Base-by-base conservation (phyloP, 2,113 vertebrate species). In the Aspiorhynchus laticeps region DNA sequence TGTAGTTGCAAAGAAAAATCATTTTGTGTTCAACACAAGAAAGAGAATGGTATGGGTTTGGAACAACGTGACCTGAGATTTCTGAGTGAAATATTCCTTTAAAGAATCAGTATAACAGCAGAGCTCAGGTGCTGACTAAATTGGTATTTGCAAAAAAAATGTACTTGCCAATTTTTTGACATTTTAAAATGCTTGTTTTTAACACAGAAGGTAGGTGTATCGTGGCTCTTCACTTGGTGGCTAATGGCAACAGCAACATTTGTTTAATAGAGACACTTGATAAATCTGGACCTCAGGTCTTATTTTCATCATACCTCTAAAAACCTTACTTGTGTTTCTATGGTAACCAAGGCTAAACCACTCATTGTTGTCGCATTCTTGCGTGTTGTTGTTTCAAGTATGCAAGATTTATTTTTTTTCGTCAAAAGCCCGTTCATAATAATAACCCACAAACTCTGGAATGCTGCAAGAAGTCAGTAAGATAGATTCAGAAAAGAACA, bases 301-400 rank as follows among this genome's bases (percentile, higher is more conserved):
- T 74, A 59, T 84, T 84, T 74, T 59, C n/a, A 56, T 74, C 51
- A 41, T n/a, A 36, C 82, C 48, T 74, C 24, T 74, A 48, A 84
- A 84, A 74, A 41, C 82, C 48, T 83, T 59, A 9, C 65, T 53
- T 46, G 14, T 2, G 69, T 84, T 84, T 84, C 82, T 59, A 84
- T 74, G 82, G 82, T 10, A 74, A 84, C 82, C 82, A 84, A 84
- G 65, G 82, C 69, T 73, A 56, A 74, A 84, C 10, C 82, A 56
- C 48, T 83, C 28, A 41, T 24, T 83, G 41, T 53, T 74, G 8
- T 38, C 36, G 69, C n/a, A 24, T 41, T 73, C 28, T 74, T 84
- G 69, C 28, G 3, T 74, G 48, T 74, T 74, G 46, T 56, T 56
- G 46, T 74, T 83, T 71, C 19, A 84, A 84, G 43, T 73, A 74